These are phyloP conservation scores for Yponomeuta plumbellus DNA, from an alignment of 2,888 invertebrate genomes.

Conservation along the genomic window DNA sequence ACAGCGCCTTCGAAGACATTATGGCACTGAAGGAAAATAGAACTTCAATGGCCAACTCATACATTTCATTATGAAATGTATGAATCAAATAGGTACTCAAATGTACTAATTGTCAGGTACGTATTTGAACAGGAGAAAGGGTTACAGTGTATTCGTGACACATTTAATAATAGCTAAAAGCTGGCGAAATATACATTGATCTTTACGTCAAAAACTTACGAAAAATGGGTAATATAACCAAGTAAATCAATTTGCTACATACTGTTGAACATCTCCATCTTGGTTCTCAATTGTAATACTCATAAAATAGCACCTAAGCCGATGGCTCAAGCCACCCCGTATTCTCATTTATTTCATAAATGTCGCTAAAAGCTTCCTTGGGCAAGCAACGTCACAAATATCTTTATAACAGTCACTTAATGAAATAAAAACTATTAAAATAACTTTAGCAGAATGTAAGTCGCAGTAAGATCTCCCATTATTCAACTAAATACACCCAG, in stretches of 20 bases:
- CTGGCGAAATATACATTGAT: neutral
- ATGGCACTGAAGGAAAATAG: slow-evolving; percentile 9
- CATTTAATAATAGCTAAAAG: slow-evolving; percentile 23
- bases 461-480: slow-evolving; percentile 7
- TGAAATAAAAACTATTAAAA: slow-evolving; percentile 9
- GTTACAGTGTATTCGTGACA: slow-evolving; percentile 31
- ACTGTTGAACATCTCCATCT: neutral
- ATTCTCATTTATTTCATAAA: slow-evolving; percentile 33
- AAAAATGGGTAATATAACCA: neutral
- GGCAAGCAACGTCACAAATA: slow-evolving; percentile 51
- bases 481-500: slow-evolving; percentile 10
- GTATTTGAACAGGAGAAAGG: slow-evolving; percentile 28
- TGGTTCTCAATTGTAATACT: slow-evolving; percentile 28
- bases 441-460: slow-evolving; percentile 14
- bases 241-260: neutral
- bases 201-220: neutral
- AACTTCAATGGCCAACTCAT: slow-evolving; percentile 1
- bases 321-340: slow-evolving; percentile 36
- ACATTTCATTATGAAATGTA: slow-evolving; percentile 29
- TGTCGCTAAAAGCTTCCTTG: slow-evolving; percentile 26
- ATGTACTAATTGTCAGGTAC: slow-evolving; percentile 64
- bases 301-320: slow-evolving; percentile 63
- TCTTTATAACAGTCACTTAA: slow-evolving; percentile 5
- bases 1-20: slow-evolving; percentile 16
- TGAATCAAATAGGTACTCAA: slow-evolving; percentile 48